These are phyloP conservation scores for Phyto melanocephala DNA, from an alignment of 2,888 invertebrate species.

Conservation along the genomic window DNA sequence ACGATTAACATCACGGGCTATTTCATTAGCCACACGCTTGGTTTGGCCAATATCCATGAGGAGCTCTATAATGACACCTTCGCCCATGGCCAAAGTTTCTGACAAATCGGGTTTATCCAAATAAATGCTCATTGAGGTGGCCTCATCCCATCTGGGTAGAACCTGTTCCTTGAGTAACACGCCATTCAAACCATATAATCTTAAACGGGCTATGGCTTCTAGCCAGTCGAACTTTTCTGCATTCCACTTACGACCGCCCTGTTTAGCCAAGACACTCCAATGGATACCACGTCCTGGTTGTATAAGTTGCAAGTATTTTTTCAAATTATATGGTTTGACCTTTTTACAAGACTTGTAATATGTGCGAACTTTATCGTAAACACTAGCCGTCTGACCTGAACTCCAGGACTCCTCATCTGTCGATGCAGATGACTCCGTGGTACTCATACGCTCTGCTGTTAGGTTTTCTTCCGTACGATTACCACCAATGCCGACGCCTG, in stretches of 20 bases:
- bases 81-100: constrained; percentile 72
- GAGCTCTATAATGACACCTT: constrained; percentile 72
- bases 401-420: constrained; percentile 42
- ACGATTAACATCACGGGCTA: constrained; percentile 71
- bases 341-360: constrained; percentile 76
- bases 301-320: constrained; percentile 72
- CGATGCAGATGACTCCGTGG: constrained; percentile 28
- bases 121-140: constrained; percentile 72
- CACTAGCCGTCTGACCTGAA: constrained; percentile 18
- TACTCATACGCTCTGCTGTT: background rate
- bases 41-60: constrained; percentile 74
- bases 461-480: constrained; percentile 52
- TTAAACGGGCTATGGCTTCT: constrained; percentile 71
- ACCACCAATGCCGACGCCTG: background rate
- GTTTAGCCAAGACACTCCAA: constrained; percentile 68
- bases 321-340: constrained; percentile 73
- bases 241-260: constrained; percentile 70
- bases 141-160: constrained; percentile 76
- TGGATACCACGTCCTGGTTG: constrained; percentile 68
- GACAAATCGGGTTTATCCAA: constrained; percentile 73
- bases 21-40: constrained; percentile 71
- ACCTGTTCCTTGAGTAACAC: constrained; percentile 74
- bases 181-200: constrained; percentile 73
- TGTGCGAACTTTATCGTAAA: constrained; percentile 69
- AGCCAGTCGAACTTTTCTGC: constrained; percentile 73